Percentiles rank a stretch among this genome's conserved stretches.
Evolutionary conservation across 2,113 vertebrate genomes (phyloP).

Genomic region (Osmerus mordax): DNA sequence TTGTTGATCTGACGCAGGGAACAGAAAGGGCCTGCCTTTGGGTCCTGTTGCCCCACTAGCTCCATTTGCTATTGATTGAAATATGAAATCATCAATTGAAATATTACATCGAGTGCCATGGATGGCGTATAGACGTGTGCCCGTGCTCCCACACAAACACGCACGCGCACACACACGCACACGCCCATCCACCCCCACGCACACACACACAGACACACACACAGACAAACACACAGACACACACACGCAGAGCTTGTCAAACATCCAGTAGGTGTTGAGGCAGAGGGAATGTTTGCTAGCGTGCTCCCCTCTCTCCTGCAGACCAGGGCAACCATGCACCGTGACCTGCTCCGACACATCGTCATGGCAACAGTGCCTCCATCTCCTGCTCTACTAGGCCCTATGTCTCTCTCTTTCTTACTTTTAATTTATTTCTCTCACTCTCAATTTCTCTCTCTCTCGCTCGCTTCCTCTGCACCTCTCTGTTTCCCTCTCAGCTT

Average conservation of each 20-base stretch:
- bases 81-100: too few species aligned
- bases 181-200: background rate
- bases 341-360: conserved; percentile 24
- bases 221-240: background rate
- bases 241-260: background rate
- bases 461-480: too few species aligned
- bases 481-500: too few species aligned
- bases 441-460: background rate
- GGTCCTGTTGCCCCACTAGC: too few species aligned
- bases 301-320: background rate
- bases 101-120: too few species aligned
- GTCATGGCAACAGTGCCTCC: conserved; percentile 47
- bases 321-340: background rate
- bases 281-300: background rate
- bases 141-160: too few species aligned
- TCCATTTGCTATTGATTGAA: too few species aligned
- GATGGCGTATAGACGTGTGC: too few species aligned
- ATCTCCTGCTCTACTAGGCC: background rate
- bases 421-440: background rate
- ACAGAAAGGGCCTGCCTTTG: too few species aligned
- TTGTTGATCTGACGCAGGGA: too few species aligned
- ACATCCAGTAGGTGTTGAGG: background rate
- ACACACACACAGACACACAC: background rate
- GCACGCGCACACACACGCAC: too few species aligned
- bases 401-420: conserved; percentile 3